A percentile compares a stretch with the other conserved stretches of the same genome.
Conservation (phyloP, 2,888 invertebrate species). For the Iphiclides podalirius region DNA sequence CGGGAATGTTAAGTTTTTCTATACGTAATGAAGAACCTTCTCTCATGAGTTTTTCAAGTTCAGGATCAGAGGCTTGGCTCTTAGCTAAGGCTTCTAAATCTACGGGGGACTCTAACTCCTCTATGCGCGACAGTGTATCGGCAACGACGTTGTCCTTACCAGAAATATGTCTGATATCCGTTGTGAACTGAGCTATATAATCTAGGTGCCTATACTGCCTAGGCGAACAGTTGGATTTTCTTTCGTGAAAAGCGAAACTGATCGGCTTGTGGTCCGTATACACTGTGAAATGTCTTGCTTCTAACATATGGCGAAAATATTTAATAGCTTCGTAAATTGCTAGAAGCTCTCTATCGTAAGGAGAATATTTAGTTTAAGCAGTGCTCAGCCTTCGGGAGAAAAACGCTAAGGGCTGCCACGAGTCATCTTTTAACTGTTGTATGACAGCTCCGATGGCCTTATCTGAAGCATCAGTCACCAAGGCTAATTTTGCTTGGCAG, state of each 20-base stretch:
- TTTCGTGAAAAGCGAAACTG: constrained; percentile 38
- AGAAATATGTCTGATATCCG: not conserved
- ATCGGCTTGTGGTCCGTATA: constrained; percentile 31
- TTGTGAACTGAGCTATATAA: not conserved
- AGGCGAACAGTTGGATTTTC: constrained; percentile 19
- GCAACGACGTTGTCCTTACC: not conserved
- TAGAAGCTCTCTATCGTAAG: constrained; percentile 49
- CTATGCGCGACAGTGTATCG: no score
- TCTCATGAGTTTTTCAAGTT: no score
- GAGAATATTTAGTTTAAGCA: constrained; percentile 38
- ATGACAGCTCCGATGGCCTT: not conserved
- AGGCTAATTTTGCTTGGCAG: not conserved
- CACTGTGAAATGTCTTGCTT: constrained; percentile 42
- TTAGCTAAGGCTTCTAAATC: no score
- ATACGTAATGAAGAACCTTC: no score
- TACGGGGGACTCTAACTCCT: no score
- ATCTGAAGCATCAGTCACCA: not conserved
- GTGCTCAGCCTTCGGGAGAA: constrained; percentile 39
- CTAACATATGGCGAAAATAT: constrained; percentile 44
- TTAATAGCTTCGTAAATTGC: constrained; percentile 44
- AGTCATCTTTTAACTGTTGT: no score
- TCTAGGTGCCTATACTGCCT: not conserved
- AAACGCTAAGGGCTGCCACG: constrained; percentile 45
- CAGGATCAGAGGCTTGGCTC: no score
- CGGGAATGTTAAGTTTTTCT: no score